phyloP scores from a whole-genome alignment of 2,888 invertebrate genomes.

The Caradrina kadenii region DNA sequence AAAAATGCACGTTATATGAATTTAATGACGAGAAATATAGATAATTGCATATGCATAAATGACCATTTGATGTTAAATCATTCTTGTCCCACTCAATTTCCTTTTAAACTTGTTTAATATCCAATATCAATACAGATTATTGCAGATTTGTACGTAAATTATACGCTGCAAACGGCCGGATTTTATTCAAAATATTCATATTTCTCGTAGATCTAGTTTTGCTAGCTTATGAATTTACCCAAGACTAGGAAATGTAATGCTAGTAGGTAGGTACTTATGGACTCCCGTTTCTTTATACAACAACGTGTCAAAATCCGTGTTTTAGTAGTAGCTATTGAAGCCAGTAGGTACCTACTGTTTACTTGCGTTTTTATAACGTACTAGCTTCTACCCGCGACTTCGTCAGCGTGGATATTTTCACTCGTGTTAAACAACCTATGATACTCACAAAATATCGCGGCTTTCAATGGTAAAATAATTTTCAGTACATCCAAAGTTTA shows the following conservation, averaged over 20 bases:
- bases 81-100: constrained; percentile 26
- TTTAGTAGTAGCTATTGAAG: background rate
- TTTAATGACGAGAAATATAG: background rate
- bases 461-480: too few relatives aligned
- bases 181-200: constrained; percentile 21
- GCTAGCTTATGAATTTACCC: constrained; percentile 14
- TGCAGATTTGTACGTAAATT: constrained; percentile 18
- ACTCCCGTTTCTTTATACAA: constrained; percentile 8
- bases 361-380: background rate
- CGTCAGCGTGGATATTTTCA: too few relatives aligned
- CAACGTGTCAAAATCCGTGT: background rate
- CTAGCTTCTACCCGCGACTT: too few relatives aligned
- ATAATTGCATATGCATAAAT: constrained; percentile 4
- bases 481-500: too few relatives aligned
- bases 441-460: too few relatives aligned
- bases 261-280: background rate
- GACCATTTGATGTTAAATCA: constrained; percentile 26
- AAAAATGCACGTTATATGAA: too few relatives aligned
- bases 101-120: constrained; percentile 21
- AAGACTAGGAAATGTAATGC: constrained; percentile 11
- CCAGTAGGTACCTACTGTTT: background rate
- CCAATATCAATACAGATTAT: constrained; percentile 24
- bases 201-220: constrained; percentile 35
- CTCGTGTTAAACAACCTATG: too few relatives aligned
- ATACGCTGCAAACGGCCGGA: constrained; percentile 13